phyloP scores from a whole-genome alignment of 2,888 invertebrate genomes.

The Perithous albicinctus region DNA sequence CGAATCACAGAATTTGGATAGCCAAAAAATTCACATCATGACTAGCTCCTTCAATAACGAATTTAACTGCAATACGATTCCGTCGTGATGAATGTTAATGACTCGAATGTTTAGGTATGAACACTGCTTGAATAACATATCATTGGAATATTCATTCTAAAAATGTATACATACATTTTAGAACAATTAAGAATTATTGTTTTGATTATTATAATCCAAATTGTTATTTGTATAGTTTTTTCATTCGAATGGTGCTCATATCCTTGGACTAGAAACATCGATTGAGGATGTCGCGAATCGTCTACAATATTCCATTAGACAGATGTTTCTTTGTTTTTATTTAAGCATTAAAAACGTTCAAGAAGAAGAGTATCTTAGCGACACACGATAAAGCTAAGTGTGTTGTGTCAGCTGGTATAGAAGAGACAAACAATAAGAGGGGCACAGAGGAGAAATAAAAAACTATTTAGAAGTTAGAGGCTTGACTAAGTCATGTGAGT shows the following conservation, averaged over 20 bases:
- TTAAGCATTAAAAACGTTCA: slow-evolving; percentile 12
- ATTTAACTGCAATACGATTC: neutral
- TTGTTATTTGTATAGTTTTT: neutral
- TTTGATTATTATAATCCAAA: neutral
- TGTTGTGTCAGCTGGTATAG: slow-evolving; percentile 48
- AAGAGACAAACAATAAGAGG: slow-evolving; percentile 62
- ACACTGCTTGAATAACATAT: neutral
- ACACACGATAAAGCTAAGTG: slow-evolving; percentile 62
- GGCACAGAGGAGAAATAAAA: slow-evolving; percentile 59
- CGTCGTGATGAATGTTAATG: neutral
- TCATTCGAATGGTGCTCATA: neutral
- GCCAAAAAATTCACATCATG: slow-evolving; percentile 61
- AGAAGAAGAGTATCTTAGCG: slow-evolving; percentile 43
- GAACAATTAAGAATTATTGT: neutral
- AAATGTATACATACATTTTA: neutral
- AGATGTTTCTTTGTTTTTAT: neutral
- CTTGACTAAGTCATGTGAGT: slow-evolving; percentile 84
- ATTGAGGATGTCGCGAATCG: neutral
- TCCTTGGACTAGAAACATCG: neutral
- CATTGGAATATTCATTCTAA: neutral
- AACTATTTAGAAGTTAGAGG: slow-evolving; percentile 77
- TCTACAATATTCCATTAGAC: slow-evolving; percentile 13
- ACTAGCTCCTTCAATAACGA: slow-evolving; percentile 45
- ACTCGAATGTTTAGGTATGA: neutral
- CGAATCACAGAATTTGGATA: slow-evolving; percentile 62